Base-by-base conservation (phyloP, 2,797 vertebrate species). In the Falco naumanni region DNA sequence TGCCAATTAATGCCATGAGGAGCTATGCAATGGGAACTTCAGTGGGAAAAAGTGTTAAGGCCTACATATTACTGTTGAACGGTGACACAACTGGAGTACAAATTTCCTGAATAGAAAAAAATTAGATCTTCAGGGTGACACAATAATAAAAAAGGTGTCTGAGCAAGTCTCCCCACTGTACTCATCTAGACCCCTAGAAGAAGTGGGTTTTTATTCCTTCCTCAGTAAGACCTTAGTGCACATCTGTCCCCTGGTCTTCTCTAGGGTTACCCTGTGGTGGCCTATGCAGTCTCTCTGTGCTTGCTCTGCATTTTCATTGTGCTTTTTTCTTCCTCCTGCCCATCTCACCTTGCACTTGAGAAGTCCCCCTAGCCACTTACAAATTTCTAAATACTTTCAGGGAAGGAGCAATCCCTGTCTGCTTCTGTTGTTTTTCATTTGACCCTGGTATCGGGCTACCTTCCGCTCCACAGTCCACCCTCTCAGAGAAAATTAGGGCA, bases 21-120 rank as follows among this genome's bases (percentile, higher is more conserved):
- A 76, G 2, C 26, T 83, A 6, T 66, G 43, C 1, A 9, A 45
- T 4, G 34, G 17, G 31, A 91, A 60, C 41, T 89, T 63, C 0
- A 4, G 8, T 1, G 66, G 12, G 33, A 76, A 79, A 61, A 82
- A 17, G 3, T 10, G 8, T 54, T 54, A 48, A 69, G 6, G 3
- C 24, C 47, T 61, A 16, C 9, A n/a, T 0, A 17, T 68, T 72
- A 34, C 5, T 5, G 3, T 0, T 53, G 31, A 39, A 12, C 11
- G 3, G 21, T 66, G 21, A 63, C 33, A 37, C 9, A 85, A 29
- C 3, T 19, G 13, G 22, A 70, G 6, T 59, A 24, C 6, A 57
- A 75, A 65, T 6, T 25, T 66, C 19, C 43, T 56, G 43, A 96
- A 37, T 0, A 57, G 13, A 31, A 76, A 78, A 41, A 63, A 79